Conservation (phyloP, 2,888 invertebrate genomes). For the Trissonchulus latispiculum region DNA sequence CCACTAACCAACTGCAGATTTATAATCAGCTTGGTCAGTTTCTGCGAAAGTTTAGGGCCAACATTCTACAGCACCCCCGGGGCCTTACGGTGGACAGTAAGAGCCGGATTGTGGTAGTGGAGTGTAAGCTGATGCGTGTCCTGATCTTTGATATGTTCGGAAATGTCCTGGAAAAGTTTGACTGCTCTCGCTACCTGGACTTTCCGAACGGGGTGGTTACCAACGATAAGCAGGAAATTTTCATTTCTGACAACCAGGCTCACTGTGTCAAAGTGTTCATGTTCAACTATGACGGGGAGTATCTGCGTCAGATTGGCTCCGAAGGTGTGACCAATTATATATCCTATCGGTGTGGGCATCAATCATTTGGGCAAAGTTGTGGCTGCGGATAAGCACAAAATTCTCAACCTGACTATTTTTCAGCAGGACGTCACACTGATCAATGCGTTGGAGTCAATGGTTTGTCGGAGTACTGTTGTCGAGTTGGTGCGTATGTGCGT, state of each 20-base stretch:
- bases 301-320: conserved; percentile 91
- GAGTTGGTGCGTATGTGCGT: too few relatives aligned
- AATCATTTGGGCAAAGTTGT: conserved; percentile 91
- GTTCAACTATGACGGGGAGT: conserved; percentile 94
- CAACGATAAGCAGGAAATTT: conserved; percentile 97
- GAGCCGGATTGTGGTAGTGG: conserved; percentile 95
- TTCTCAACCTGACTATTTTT: conserved; percentile 98
- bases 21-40: conserved; percentile 99
- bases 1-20: conserved; percentile 98
- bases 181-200: conserved; percentile 93
- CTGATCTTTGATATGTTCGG: conserved; percentile 92
- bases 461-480: too few relatives aligned
- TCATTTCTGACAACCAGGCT: conserved; percentile 98
- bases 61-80: conserved; percentile 93
- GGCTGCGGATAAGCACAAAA: conserved; percentile 99
- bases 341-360: conserved; percentile 97
- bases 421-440: conserved; percentile 82
- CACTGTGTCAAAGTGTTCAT: conserved; percentile 99
- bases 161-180: conserved; percentile 90
- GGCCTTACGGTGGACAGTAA: conserved; percentile 98
- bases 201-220: conserved; percentile 99
- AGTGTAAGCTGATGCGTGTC: conserved; percentile 92
- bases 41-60: conserved; percentile 96
- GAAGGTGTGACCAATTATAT: conserved; percentile 98
- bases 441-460: conserved; percentile 95